Conservation (phyloP, 2,113 vertebrate species). For the Crotalus helleri region DNA sequence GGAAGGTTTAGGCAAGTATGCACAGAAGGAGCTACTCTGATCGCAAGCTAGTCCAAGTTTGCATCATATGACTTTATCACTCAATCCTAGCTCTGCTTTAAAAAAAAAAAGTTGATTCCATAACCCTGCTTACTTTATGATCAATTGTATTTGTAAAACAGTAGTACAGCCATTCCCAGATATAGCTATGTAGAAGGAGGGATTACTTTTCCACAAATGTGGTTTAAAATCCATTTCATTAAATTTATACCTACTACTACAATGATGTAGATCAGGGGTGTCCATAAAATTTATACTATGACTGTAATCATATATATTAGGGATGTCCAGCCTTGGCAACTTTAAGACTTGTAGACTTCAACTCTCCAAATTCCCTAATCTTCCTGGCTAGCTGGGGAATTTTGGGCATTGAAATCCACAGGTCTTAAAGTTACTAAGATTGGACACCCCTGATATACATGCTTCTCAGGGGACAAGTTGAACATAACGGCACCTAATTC, state of each 20-base stretch:
- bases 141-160: background rate
- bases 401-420: background rate
- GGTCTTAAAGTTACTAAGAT: background rate
- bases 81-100: background rate
- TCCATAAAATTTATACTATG: background rate
- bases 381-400: no score
- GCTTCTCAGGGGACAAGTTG: background rate
- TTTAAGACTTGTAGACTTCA: background rate
- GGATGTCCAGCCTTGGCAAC: background rate
- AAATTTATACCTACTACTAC: background rate
- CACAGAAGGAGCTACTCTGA: background rate
- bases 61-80: background rate
- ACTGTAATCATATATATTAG: background rate
- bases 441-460: background rate
- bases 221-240: background rate
- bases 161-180: background rate
- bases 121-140: background rate
- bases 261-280: background rate
- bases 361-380: background rate
- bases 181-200: background rate
- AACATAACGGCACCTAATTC: background rate
- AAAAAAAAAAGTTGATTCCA: background rate
- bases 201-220: background rate
- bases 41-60: background rate
- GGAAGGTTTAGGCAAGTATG: background rate